Conservation (phyloP, 2,797 vertebrate species). For the Acropternis orthonyx region DNA sequence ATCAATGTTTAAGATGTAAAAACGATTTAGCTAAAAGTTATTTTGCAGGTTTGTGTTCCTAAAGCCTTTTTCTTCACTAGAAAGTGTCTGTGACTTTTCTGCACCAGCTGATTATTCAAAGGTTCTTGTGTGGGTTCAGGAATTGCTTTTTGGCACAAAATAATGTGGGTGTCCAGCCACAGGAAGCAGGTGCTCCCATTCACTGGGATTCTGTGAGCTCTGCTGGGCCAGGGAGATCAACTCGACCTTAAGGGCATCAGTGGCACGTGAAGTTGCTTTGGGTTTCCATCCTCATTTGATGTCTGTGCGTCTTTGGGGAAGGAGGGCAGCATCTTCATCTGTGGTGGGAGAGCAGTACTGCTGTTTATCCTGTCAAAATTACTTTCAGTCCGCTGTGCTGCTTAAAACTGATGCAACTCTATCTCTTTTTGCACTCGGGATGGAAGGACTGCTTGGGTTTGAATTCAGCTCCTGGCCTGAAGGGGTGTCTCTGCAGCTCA, state of each 20-base stretch:
- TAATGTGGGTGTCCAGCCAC: neutral
- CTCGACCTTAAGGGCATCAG: fast-evolving
- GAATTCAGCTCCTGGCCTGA: neutral
- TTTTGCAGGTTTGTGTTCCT: neutral
- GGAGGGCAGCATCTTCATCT: fast-evolving
- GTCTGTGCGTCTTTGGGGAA: neutral
- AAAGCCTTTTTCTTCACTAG: neutral
- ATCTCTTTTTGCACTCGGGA: fast-evolving
- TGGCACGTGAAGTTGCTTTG: fast-evolving
- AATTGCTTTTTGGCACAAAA: neutral
- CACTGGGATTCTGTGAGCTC: fast-evolving
- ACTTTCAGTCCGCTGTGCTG: fast-evolving
- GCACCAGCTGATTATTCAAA: neutral
- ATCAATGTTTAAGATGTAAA: neutral
- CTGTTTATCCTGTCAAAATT: neutral
- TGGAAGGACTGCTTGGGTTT: neutral
- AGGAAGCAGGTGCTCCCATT: neutral
- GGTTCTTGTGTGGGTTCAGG: neutral
- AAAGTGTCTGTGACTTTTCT: fast-evolving
- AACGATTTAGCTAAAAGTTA: neutral
- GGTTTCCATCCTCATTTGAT: neutral
- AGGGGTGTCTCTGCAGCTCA: neutral
- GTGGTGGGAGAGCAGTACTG: neutral
- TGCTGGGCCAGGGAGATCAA: neutral
- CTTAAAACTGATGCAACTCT: neutral